Percentiles rank a stretch among this genome's conserved stretches.
These are phyloP conservation scores for Caenorhabditis afra DNA, from an alignment of 2,888 invertebrate genomes.

Conservation along the genomic window DNA sequence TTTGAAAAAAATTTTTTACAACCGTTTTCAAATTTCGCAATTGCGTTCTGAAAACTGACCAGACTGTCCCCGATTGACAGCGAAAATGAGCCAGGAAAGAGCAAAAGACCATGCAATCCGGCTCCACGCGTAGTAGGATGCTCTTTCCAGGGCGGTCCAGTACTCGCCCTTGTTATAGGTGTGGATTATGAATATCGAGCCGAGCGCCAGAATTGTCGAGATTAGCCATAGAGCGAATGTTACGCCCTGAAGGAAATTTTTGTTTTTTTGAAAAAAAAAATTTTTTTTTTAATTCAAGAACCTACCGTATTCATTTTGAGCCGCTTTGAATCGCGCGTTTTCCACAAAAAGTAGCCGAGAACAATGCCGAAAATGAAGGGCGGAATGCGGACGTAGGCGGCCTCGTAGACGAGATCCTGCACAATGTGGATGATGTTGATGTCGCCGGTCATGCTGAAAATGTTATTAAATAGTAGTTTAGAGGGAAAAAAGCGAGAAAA, in stretches of 20 bases:
- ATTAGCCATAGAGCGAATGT: slow-evolving; percentile 46
- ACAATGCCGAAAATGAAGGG: slow-evolving; percentile 81
- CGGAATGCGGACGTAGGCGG: slow-evolving; percentile 78
- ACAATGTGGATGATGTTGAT: slow-evolving; percentile 34
- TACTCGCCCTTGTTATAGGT: slow-evolving; percentile 47
- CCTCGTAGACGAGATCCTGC: slow-evolving; percentile 51
- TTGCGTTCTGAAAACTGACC: slow-evolving; percentile 5
- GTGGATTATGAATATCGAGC: slow-evolving; percentile 44
- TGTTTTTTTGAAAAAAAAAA: not conserved
- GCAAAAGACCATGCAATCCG: slow-evolving; percentile 81
- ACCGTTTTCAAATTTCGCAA: too few relatives aligned
- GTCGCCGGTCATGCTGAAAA: slow-evolving; percentile 46
- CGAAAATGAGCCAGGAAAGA: slow-evolving; percentile 82
- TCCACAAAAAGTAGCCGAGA: slow-evolving; percentile 80
- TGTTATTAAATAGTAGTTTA: not conserved
- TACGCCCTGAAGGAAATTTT: slow-evolving; percentile 16
- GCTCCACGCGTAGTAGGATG: slow-evolving; percentile 58
- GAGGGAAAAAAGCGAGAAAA: too few relatives aligned
- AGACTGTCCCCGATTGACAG: slow-evolving; percentile 70
- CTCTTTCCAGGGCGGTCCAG: slow-evolving; percentile 34
- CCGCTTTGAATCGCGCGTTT: slow-evolving; percentile 35
- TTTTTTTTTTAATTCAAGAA: too few relatives aligned
- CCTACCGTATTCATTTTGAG: slow-evolving; percentile 38
- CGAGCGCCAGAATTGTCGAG: slow-evolving; percentile 34
- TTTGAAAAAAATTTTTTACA: too few relatives aligned